Evolutionary conservation across 1,140 invertebrate genomes (phyloP).

Genomic region (Doryteuthis pealeii): DNA sequence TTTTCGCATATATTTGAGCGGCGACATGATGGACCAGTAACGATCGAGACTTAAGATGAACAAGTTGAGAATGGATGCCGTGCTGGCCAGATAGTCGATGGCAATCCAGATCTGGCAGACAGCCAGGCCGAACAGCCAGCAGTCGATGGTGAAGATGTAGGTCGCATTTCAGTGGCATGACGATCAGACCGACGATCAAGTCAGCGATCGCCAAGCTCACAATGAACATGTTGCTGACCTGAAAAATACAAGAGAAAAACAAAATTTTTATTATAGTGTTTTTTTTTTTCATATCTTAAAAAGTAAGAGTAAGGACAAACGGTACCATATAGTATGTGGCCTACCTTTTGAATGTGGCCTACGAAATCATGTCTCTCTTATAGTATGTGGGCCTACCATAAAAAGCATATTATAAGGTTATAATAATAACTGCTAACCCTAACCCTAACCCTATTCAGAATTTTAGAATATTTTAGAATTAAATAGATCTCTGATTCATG

Average conservation of each 20-base stretch:
- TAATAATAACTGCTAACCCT: too few species aligned
- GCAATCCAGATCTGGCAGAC: slow-evolving; percentile 62
- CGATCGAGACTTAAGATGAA: slow-evolving; percentile 62
- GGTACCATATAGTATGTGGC: too few species aligned
- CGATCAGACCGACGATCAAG: slow-evolving; percentile 67
- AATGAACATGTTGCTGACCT: slow-evolving; percentile 71
- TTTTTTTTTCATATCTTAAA: too few species aligned
- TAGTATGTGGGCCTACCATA: too few species aligned
- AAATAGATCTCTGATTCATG: too few species aligned
- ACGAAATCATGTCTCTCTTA: too few species aligned
- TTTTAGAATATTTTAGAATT: too few species aligned
- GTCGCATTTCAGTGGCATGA: slow-evolving; percentile 69
- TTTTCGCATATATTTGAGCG: slow-evolving; percentile 66
- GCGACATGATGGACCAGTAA: slow-evolving; percentile 66
- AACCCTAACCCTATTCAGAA: too few species aligned
- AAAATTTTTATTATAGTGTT: too few species aligned
- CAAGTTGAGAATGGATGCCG: slow-evolving; percentile 69
- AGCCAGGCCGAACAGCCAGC: slow-evolving; percentile 66
- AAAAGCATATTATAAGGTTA: too few species aligned
- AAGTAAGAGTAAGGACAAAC: too few species aligned
- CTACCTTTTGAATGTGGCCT: too few species aligned
- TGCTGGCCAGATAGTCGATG: slow-evolving; percentile 69
- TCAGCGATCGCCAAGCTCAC: slow-evolving; percentile 70
- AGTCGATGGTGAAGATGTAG: slow-evolving; percentile 66
- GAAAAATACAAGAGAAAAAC: slow-evolving; percentile 40